Evolutionary conservation across 1,140 invertebrate genomes (phyloP), one percentile per base, ranked within the genome.

Genomic region (Dreissena polymorpha): DNA sequence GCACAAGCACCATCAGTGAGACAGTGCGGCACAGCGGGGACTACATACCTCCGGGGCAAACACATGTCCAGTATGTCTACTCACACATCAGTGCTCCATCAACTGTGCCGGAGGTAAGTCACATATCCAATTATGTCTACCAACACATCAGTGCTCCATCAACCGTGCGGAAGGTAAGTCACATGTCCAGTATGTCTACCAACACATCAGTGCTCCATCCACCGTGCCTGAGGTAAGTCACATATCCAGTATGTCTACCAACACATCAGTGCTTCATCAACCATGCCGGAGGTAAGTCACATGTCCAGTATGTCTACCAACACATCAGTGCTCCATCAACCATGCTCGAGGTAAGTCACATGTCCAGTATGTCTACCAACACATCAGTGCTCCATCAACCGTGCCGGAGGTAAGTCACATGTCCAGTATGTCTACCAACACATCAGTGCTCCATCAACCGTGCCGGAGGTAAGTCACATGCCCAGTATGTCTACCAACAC

Each of bases 1-100:
- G 87, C 50, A 89, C 90, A 7, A 85, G 88, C n/a, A 89, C 88
- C 16, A 89, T 88, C 73, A 87, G 83, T 69, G 88, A 91, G 69
- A 89, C 89, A n/a, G 84, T 89, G 8, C 49, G 83, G 69, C 84
- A 83, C 75, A 73, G 64, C 51, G 69, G 76, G 63, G 71, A 74
- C 81, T 86, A 86, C 71, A 53, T 80, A 83, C 50, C 27, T 39
- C 13, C 83, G 76, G 23, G 82, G 76, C 86, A 85, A 60, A 2
- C 39, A 39, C 65, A 75, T 53, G 82, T 71, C 7, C 83, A 85
- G 16, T 86, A 87, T 5, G 51, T 74, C 13, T 76, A 64, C 0
- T 86, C 77, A 21, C 75, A 75, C 2, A 65, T 77, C 12, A 68
- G 74, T 64, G 67, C 10, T 84, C 84, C 88, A 64, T 88, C 89